Evolutionary conservation across 2,888 invertebrate species (phyloP), one percentile per base, ranked within the genome.

Genomic region (Uropetala carovei): DNA sequence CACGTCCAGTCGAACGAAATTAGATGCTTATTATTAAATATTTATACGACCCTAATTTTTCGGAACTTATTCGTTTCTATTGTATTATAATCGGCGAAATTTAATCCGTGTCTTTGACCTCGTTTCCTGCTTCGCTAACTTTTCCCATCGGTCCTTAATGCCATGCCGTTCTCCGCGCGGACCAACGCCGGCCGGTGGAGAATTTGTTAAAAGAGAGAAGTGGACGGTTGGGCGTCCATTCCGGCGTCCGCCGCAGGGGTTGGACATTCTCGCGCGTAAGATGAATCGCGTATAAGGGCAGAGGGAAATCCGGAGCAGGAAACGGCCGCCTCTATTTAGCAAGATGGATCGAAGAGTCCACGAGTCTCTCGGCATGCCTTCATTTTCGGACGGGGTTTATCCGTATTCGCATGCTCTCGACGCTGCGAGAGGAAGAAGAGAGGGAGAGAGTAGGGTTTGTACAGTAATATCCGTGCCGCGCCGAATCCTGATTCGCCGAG

Each of bases 241-340:
- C 22, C 22, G n/a, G 68, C 64, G 64, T n/a, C n/a, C 64, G 64
- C 5, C n/a, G 22, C n/a, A n/a, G 68, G 68, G n/a, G 22, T 22
- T 22, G 68, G 68, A 22, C 68, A 68, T 68, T 68, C 43, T 43
- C 68, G 18, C 68, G 68, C 68, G 18, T 43, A 68, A 68, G 68
- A 68, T 68, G 68, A 18, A 68, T 68, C 68, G 68, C 22, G 18
- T 11, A 18, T 18, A 68, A 68, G 68, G 68, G 18, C 68, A 68
- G 68, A 68, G 68, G 68, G 68, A 68, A 68, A 68, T 68, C 68
- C 68, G 68, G 68, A 68, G 68, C 68, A 68, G 68, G 68, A 68
- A 68, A n/a, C 68, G 22, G 68, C 68, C 68, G 43, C 43, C 18
- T 18, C 68, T 22, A 18, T 68, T 68, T 68, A 22, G 68, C n/a